Base-by-base conservation (phyloP, 2,888 invertebrate genomes). In the Drosophila koepferae region DNA sequence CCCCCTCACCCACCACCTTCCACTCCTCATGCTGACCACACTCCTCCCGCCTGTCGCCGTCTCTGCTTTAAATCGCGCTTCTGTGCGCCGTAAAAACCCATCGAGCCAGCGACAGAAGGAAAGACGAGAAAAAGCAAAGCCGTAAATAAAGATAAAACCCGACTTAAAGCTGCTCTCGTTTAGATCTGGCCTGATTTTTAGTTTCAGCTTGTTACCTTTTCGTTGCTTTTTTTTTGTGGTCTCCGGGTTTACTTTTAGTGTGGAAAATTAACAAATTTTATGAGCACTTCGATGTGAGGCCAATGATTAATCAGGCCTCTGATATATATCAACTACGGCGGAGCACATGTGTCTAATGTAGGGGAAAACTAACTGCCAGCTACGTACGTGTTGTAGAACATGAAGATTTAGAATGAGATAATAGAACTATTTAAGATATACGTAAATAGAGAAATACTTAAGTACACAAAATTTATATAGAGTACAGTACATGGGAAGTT, bases 241-340 rank as follows among this genome's bases (percentile, higher is more conserved):
- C 46, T 65, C 48, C 16, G 38, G 38, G 36, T 20, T 34, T 31
- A 18, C 3, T 53, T 76, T 67, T 77, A 62, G 55, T 62, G 72
- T 66, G 61, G 71, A 84, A 78, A 81, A 84, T 86, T 72, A 81
- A 83, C 74, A 79, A 74, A 84, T 86, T 86, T 89, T 63, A 86
- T 72, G 63, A 59, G 72, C 69, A 58, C 72, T 82, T 83, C 81
- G 80, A 84, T 86, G 83, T 80, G 82, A 66, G 72, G 51, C 28
- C 61, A 77, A 70, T 66, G 63, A 74, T 79, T 79, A 76, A 61
- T 78, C 41, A 41, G 41, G 28, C 12, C 55, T n/a, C 31, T 1
- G 31, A 40, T 55, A 41, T 7, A 55, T 41, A 55, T 38, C 55
- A 41, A 12, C 18, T 12, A 7, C 2, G 34, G 0, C 49, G 49